Conservation (phyloP, 1,140 invertebrate species). For the Drosophila teissieri region DNA sequence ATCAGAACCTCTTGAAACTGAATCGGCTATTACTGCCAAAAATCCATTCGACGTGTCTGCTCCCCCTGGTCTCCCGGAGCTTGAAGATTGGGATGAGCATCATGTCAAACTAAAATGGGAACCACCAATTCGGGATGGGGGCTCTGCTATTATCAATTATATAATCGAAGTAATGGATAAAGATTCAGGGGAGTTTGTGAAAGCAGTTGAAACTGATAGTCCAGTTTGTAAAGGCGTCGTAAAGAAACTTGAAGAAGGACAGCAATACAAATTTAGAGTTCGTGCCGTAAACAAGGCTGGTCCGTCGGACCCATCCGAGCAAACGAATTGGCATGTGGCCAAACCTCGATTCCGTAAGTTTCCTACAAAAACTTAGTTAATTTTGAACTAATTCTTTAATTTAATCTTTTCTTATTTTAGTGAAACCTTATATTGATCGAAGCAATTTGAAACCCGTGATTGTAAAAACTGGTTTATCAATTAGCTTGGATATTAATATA, state of each 20-base stretch:
- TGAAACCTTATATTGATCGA: constrained; percentile 96
- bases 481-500: constrained; percentile 96
- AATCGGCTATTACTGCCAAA: constrained; percentile 94
- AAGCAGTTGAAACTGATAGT: constrained; percentile 91
- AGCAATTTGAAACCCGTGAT: constrained; percentile 93
- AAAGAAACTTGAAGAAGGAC: constrained; percentile 95
- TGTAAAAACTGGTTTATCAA: constrained; percentile 95
- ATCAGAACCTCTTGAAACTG: constrained; percentile 95
- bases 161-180: constrained; percentile 90
- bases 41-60: constrained; percentile 97
- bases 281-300: constrained; percentile 98
- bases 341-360: constrained; percentile 95
- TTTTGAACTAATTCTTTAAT: not conserved
- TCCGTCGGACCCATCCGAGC: constrained; percentile 96
- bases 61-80: constrained; percentile 95
- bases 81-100: constrained; percentile 96
- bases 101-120: constrained; percentile 98
- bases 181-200: constrained; percentile 87
- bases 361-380: not conserved
- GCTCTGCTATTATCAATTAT: constrained; percentile 97
- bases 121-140: constrained; percentile 96
- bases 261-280: constrained; percentile 97
- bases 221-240: constrained; percentile 93
- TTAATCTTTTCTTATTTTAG: constrained; percentile 84
- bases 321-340: constrained; percentile 97